A percentile compares a stretch with the other conserved stretches of the same genome.
Conservation (phyloP, 2,797 vertebrate species). For the Sebastes kiyomatsui region DNA sequence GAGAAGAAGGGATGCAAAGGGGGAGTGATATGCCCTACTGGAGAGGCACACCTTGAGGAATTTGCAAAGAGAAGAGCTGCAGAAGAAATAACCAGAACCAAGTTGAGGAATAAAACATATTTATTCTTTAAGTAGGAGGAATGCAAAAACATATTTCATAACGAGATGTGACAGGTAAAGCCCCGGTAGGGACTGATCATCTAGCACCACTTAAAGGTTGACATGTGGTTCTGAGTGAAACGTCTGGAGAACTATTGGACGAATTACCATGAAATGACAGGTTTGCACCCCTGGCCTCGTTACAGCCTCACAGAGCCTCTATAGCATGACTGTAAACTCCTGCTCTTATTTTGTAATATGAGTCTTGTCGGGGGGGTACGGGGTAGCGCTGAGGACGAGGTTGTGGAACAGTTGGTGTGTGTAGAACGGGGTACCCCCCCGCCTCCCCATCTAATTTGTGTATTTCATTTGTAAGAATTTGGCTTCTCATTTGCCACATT, state of each 20-base stretch:
- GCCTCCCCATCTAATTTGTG: slow-evolving; percentile 8
- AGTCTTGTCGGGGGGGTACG: neutral
- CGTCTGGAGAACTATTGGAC: neutral
- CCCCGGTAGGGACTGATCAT: neutral
- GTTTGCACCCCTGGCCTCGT: neutral
- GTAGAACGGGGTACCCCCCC: neutral
- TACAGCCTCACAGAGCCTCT: neutral
- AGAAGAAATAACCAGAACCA: neutral
- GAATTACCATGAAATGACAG: neutral
- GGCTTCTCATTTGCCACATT: slow-evolving; percentile 18
- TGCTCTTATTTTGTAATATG: neutral
- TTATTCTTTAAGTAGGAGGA: neutral
- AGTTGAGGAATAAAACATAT: neutral
- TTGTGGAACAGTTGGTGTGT: slow-evolving; percentile 4
- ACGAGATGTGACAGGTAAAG: neutral
- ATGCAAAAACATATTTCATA: neutral
- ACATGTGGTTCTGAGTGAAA: neutral
- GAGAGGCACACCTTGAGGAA: neutral
- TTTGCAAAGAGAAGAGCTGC: neutral
- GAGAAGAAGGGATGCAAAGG: neutral
- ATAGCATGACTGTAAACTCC: neutral
- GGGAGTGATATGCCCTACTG: neutral
- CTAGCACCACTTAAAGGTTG: neutral
- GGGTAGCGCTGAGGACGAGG: neutral
- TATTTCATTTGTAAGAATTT: slow-evolving; percentile 28